Conservation (phyloP, 2,888 invertebrate species). For the Dromius quadrimaculatus region DNA sequence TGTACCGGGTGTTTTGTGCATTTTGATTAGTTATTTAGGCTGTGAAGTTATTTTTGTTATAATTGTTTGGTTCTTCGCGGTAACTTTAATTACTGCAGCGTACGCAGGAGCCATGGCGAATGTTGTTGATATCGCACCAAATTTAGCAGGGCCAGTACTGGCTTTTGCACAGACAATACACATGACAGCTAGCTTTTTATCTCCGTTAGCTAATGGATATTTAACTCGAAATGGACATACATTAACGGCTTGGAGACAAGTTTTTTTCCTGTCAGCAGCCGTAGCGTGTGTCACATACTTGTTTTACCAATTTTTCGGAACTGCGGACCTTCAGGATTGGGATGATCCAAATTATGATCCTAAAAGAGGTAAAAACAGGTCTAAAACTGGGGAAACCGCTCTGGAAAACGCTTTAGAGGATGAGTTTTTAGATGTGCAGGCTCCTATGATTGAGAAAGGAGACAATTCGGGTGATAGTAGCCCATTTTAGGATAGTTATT, state of each 20-base stretch:
- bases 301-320: constrained; percentile 76
- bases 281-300: constrained; percentile 74
- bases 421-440: background rate
- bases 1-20: constrained; percentile 74
- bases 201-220: constrained; percentile 74
- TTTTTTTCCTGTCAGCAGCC: constrained; percentile 74
- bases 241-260: constrained; percentile 73
- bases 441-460: constrained; percentile 5
- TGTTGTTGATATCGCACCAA: constrained; percentile 83
- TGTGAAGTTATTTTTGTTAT: constrained; percentile 72
- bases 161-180: constrained; percentile 84
- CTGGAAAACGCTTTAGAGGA: background rate
- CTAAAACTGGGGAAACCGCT: no score
- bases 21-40: constrained; percentile 75
- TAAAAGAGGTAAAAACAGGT: background rate
- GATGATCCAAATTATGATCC: constrained; percentile 4
- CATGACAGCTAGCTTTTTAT: constrained; percentile 80
- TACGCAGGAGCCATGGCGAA: constrained; percentile 83
- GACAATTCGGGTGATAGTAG: background rate
- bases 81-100: constrained; percentile 78
- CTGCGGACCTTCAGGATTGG: constrained; percentile 69
- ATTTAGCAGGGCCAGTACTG: constrained; percentile 79
- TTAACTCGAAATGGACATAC: constrained; percentile 70
- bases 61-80: constrained; percentile 77
- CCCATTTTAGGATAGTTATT: background rate